Evolutionary conservation across 2,113 vertebrate genomes (phyloP).

Genomic region (Odobenus rosmarus): DNA sequence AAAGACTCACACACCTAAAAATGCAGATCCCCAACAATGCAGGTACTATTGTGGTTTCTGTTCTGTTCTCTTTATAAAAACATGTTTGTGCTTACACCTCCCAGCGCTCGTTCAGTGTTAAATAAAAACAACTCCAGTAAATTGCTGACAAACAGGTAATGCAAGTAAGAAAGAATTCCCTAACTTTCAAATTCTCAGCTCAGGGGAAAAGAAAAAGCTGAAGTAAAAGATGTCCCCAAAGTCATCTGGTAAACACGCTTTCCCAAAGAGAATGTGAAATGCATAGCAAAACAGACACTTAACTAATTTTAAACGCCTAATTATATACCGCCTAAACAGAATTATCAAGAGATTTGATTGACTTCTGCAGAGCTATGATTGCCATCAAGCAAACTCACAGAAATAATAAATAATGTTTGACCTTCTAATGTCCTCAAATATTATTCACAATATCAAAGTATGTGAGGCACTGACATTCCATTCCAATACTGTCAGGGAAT

Average conservation of each 20-base stretch:
- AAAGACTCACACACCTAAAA: constrained; percentile 21
- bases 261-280: constrained; percentile 56
- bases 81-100: constrained; percentile 70
- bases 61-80: constrained; percentile 69
- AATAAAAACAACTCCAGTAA: constrained; percentile 74
- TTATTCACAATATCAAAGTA: constrained; percentile 30
- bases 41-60: constrained; percentile 41
- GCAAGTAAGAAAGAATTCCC: constrained; percentile 70
- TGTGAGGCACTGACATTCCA: background rate
- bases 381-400: constrained; percentile 62
- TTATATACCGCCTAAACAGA: constrained; percentile 67
- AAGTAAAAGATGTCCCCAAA: constrained; percentile 63
- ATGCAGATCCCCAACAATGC: constrained; percentile 39
- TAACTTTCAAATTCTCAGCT: constrained; percentile 64
- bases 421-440: constrained; percentile 69
- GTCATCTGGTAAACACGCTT: constrained; percentile 57
- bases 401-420: constrained; percentile 71
- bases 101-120: constrained; percentile 8
- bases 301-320: constrained; percentile 70
- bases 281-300: constrained; percentile 68
- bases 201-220: background rate
- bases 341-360: constrained; percentile 73
- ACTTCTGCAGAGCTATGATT: constrained; percentile 69
- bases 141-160: constrained; percentile 79
- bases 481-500: background rate